Base-by-base conservation (phyloP, 2,888 invertebrate species). In the Lepidonotus clava region DNA sequence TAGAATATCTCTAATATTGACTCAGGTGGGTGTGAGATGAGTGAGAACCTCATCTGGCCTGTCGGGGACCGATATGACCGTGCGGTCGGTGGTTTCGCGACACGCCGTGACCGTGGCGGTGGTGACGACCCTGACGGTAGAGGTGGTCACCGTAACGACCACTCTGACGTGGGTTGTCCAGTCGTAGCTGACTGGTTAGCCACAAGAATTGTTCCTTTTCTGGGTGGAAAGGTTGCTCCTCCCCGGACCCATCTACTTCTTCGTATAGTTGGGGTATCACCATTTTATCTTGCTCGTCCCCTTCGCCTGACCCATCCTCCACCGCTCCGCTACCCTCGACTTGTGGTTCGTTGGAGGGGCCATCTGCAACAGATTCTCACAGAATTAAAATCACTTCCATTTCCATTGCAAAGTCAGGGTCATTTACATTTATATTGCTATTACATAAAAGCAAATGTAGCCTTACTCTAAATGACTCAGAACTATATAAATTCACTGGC, bases 151-250 rank as follows among this genome's bases (percentile, higher is more conserved):
- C 80, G 21, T 61, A 67, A 8, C 66, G 21, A 2, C 66, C 56
- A 40, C 67, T 80, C 14, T 24, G 24, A 14, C 28, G 41, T 0
- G 80, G 80, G 41, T 67, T 77, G 46, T 86, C 86, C 34, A 86
- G 77, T 24, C 86, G 11, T 6, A 77, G 32, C 32, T 66, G 32
- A 32, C 36, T 77, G 36, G 86, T 86, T 34, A 61, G 40, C 46
- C 40, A 77, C n/a, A 86, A 38, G 41, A 86, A 86, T 0, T 77
- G 51, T 36, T 86, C 86, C 67, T 86, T 86, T 0, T 11, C 34
- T 1, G 56, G 56, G 34, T 86, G 34, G 67, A 41, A 40, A 21
- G 80, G 80, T 0, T 6, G 28, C 46, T 32, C 80, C 38, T 86
- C 76, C 24, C 86, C 77, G 24, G 86, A 83, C 1, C 86, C 67